Evolutionary conservation across 2,113 vertebrate genomes (phyloP).

Genomic region (Stegastes partitus): DNA sequence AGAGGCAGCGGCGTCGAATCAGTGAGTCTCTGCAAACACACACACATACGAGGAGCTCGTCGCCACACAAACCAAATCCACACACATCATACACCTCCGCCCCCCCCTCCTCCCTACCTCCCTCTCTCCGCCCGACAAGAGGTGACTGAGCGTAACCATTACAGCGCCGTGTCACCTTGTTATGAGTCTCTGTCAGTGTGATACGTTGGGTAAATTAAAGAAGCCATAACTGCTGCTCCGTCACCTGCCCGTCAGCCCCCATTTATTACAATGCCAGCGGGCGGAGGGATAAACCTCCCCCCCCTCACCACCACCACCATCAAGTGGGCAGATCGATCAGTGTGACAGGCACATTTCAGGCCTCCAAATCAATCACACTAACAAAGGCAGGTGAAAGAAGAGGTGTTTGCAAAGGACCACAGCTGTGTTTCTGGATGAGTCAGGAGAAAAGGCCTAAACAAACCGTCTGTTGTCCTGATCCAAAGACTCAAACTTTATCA

Average conservation of each 20-base stretch:
- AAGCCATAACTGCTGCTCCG: constrained; percentile 76
- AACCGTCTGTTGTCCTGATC: constrained; percentile 28
- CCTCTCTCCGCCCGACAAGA: constrained; percentile 36
- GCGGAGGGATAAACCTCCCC: constrained; percentile 28
- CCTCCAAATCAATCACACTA: constrained; percentile 73
- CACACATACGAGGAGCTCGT: not conserved
- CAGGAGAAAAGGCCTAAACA: constrained; percentile 44
- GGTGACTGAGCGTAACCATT: constrained; percentile 77
- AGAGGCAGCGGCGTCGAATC: constrained; percentile 56
- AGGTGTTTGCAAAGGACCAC: constrained; percentile 37
- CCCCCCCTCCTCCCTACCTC: not conserved
- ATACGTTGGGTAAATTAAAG: constrained; percentile 74
- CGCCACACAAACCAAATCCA: constrained; percentile 34
- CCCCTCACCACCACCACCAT: constrained; percentile 25
- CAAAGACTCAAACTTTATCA: constrained; percentile 42
- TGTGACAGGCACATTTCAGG: constrained; percentile 79
- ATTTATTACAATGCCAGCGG: constrained; percentile 75
- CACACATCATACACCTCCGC: constrained; percentile 33
- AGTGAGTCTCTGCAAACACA: constrained; percentile 31
- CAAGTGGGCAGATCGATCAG: constrained; percentile 76
- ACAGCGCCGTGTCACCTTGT: constrained; percentile 70
- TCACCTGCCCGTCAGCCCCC: constrained; percentile 69
- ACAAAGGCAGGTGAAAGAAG: constrained; percentile 64
- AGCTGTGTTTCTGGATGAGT: constrained; percentile 52
- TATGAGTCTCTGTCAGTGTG: constrained; percentile 77